Base-by-base conservation (phyloP, 2,797 vertebrate species). In the Thaleichthys pacificus region DNA sequence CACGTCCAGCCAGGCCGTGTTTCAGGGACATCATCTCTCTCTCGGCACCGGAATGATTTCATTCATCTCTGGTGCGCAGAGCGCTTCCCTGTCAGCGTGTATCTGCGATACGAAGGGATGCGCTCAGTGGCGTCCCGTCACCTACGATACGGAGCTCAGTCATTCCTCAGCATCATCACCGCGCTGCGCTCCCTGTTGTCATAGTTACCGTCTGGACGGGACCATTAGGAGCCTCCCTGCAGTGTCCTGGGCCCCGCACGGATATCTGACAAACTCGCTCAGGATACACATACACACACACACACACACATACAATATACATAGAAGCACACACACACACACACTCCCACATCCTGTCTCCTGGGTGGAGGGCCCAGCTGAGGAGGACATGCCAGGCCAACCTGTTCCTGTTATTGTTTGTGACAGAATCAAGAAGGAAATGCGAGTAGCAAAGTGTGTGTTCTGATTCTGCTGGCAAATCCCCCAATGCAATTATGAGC, bases 401-500 rank as follows among this genome's bases (percentile, higher is more conserved):
- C 86, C 68, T 77, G 80, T 91, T 83, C 80, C 79, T 84, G 82
- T 91, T 91, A 91, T 92, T 88, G 87, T 86, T 88, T 89, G 84
- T 93, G 89, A 91, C 88, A 88, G 87, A 89, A 86, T 90, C 86
- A 93, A 91, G 86, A 90, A 85, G 89, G 87, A 88, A 89, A 88
- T 61, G 78, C 75, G 78, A 89, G 87, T 84, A 87, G 78, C 68
- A 71, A 85, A 89, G 81, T 86, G 83, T 66, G 78, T 78, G 73
- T 38, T 89, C 82, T 80, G 78, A 80, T 79, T 88, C 81, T 84
- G 70, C 87, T 92, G 91, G 88, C 88, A 89, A 70, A 79, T 77
- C 74, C 89, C 88, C 81, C 87, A 61, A 84, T 89, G 85, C 91
- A 93, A 94, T 94, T 93, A 93, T 86, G 89, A 89, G 90, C 91